Conservation (phyloP, 2,113 vertebrate species). For the Dipodomys ordii region DNA sequence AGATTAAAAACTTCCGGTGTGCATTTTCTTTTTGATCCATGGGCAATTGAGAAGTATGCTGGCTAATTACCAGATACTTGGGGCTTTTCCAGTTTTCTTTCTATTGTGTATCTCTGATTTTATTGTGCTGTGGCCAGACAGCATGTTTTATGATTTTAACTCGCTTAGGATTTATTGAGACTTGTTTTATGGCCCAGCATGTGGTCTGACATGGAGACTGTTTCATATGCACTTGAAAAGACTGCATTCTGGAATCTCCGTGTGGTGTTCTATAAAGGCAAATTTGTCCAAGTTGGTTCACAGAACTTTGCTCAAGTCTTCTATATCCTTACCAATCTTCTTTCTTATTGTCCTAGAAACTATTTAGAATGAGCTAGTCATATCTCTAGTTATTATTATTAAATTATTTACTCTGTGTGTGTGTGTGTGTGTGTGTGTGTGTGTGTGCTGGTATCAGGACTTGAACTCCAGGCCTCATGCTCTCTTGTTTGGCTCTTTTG, state of each 20-base stretch:
- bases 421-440: too few species aligned
- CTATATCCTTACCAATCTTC: background rate
- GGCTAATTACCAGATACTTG: background rate
- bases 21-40: background rate
- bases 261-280: background rate
- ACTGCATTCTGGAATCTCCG: background rate
- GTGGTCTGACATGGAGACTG: background rate
- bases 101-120: background rate
- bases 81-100: background rate
- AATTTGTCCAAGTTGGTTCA: background rate
- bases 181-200: background rate
- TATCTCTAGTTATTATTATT: background rate
- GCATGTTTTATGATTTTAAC: conserved; percentile 6
- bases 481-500: too few species aligned
- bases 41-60: background rate
- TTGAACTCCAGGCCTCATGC: too few species aligned
- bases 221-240: background rate
- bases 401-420: background rate
- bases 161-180: background rate
- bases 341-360: background rate
- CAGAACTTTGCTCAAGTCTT: too few species aligned
- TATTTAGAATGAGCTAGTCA: background rate
- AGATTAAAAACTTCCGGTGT: background rate
- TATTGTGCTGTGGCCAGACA: background rate
- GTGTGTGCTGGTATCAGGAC: too few species aligned